Base-by-base conservation (phyloP, 2,888 invertebrate species). In the Drosophila mimetica region DNA sequence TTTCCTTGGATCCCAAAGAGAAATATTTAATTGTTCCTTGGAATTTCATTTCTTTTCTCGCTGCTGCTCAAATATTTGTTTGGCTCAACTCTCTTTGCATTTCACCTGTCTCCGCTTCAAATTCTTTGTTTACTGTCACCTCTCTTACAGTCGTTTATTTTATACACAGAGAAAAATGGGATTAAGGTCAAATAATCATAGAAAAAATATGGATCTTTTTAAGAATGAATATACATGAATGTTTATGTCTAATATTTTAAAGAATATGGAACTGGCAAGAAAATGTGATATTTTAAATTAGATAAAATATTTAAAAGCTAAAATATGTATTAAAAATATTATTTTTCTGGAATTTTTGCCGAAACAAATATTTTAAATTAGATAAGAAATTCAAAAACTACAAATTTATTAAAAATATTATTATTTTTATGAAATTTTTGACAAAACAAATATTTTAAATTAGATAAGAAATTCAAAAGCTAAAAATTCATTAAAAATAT, bases 1-100 rank as follows among this genome's bases (percentile, higher is more conserved):
- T 82, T 86, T 84, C 86, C 82, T 86, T 59, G 55, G 44, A 44
- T 34, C 30, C 2, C 18, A n/a, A 22, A 13, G 20, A 42, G 57
- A 34, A 30, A 20, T 55, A 42, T 52, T 71, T 63, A 51, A 51
- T 61, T 64, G 20, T 69, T 69, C 53, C 30, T 25, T 30, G 69
- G 69, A 69, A 69, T 69, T 69, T 58, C 30, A 44, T 57, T 57
- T 51, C 36, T 11, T 36, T 55, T 25, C 16, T 25, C 37, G 14
- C 30, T 13, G 25, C 18, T 53, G 42, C 60, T 32, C n/a, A 61
- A 61, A 59, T 46, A 55, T 66, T 54, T 42, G 53, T 41, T 48
- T 48, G 47, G 34, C 14, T 53, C 47, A 14, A 44, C 44, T 30
- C 54, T 54, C 48, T 53, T 25, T 54, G 67, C 54, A 41, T 54